A percentile compares a stretch with the other conserved stretches of the same genome.
Evolutionary conservation across 2,113 vertebrate genomes (phyloP).

Genomic region (Argyrosomus japonicus): DNA sequence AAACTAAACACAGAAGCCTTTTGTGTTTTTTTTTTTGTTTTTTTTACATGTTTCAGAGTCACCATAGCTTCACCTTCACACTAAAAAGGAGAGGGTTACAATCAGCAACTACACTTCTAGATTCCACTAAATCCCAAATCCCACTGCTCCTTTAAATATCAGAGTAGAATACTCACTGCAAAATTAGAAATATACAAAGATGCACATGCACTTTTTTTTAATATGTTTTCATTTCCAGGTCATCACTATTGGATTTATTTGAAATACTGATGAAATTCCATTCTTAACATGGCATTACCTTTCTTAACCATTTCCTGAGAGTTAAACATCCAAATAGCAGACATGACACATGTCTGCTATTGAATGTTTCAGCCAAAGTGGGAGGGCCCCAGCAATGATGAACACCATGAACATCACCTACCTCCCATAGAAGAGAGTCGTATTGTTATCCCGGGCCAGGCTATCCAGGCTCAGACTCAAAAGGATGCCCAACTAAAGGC

Average conservation of each 20-base stretch:
- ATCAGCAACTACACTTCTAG: too few relatives aligned
- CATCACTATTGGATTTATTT: background rate
- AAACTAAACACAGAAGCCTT: too few relatives aligned
- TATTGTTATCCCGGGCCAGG: accelerated
- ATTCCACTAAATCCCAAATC: too few relatives aligned
- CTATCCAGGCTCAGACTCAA: background rate
- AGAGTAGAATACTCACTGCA: too few relatives aligned
- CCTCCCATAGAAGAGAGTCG: conserved; percentile 40
- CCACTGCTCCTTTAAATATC: too few relatives aligned
- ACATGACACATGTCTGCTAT: background rate
- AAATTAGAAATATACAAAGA: too few relatives aligned
- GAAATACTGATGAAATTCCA: conserved; percentile 2
- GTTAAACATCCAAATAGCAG: background rate
- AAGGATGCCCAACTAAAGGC: background rate
- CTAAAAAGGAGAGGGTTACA: too few relatives aligned
- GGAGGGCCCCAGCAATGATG: background rate
- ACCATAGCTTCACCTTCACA: too few relatives aligned
- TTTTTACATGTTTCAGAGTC: too few relatives aligned
- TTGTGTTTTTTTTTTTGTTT: too few relatives aligned
- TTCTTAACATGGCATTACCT: background rate
- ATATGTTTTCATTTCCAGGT: too few relatives aligned
- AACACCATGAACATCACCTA: background rate
- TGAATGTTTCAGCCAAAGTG: conserved; percentile 26
- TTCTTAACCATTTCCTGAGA: background rate
- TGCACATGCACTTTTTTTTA: too few relatives aligned